Evolutionary conservation across 2,888 invertebrate genomes (phyloP).

Genomic region (Sarcophaga caerulescens): DNA sequence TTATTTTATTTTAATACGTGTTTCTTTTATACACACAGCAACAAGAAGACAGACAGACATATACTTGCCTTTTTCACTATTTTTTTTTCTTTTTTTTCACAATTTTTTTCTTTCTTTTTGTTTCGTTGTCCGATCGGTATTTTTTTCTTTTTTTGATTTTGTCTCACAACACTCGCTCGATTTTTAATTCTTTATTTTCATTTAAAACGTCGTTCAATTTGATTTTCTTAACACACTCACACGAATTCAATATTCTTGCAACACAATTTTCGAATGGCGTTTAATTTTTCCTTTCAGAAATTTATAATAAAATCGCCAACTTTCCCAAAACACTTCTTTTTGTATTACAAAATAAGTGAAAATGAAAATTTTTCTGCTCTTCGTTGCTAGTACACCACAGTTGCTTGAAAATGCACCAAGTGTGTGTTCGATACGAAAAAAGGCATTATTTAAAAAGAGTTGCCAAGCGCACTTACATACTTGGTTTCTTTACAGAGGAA

Average conservation of each 20-base stretch:
- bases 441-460: background rate
- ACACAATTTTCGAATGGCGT: slow-evolving; percentile 1
- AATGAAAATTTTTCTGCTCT: slow-evolving; percentile 36
- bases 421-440: background rate
- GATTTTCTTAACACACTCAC: slow-evolving; percentile 7
- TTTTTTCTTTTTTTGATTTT: background rate
- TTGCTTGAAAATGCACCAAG: background rate
- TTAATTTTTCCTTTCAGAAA: slow-evolving; percentile 13
- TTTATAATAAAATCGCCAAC: slow-evolving; percentile 16
- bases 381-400: slow-evolving; percentile 28
- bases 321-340: slow-evolving; percentile 46
- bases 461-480: background rate
- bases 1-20: background rate
- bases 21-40: slow-evolving; percentile 7
- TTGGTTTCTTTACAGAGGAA: background rate
- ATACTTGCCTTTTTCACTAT: slow-evolving; percentile 34
- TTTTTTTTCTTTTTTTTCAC: background rate
- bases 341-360: slow-evolving; percentile 60
- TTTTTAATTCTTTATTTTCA: background rate
- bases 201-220: background rate
- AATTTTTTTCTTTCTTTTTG: background rate
- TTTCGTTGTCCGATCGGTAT: too few relatives aligned
- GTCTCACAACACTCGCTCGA: background rate
- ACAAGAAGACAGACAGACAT: too few relatives aligned
- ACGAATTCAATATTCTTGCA: background rate